Conservation (phyloP, 2,113 vertebrate genomes). For the Archocentrus centrarchus region DNA sequence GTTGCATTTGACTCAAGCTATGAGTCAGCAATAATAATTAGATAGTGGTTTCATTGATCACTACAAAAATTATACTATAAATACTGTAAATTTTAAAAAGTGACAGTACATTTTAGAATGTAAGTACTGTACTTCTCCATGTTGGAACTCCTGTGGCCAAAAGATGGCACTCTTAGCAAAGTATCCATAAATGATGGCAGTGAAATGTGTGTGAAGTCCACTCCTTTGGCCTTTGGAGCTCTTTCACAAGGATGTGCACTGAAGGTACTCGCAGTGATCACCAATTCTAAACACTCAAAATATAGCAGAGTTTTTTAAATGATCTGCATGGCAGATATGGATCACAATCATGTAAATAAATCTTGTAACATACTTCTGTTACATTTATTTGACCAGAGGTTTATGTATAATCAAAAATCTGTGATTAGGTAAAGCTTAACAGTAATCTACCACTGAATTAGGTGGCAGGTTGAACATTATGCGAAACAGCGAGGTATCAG, state of each 20-base stretch:
- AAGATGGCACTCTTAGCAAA: conserved; percentile 43
- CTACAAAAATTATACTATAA: not conserved
- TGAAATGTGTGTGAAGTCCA: not conserved
- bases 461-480: not conserved
- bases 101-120: not conserved
- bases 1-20: conserved; percentile 51
- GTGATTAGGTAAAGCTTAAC: conserved; percentile 7
- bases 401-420: not conserved
- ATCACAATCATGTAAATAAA: conserved; percentile 12
- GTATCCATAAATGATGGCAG: not conserved
- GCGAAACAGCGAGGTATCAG: conserved; percentile 48
- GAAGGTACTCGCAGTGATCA: not conserved
- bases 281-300: not conserved
- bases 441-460: not conserved
- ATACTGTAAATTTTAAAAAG: conserved; percentile 13
- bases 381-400: conserved; percentile 1
- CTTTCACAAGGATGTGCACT: not conserved
- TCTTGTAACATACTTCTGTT: not conserved
- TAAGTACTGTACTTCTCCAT: not conserved
- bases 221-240: not conserved
- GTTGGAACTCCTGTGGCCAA: conserved; percentile 24
- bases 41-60: not conserved
- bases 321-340: conserved; percentile 40
- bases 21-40: conserved; percentile 12
- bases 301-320: not conserved